Evolutionary conservation across 2,113 vertebrate species (phyloP).

Genomic region (Cyanoliseus patagonus): DNA sequence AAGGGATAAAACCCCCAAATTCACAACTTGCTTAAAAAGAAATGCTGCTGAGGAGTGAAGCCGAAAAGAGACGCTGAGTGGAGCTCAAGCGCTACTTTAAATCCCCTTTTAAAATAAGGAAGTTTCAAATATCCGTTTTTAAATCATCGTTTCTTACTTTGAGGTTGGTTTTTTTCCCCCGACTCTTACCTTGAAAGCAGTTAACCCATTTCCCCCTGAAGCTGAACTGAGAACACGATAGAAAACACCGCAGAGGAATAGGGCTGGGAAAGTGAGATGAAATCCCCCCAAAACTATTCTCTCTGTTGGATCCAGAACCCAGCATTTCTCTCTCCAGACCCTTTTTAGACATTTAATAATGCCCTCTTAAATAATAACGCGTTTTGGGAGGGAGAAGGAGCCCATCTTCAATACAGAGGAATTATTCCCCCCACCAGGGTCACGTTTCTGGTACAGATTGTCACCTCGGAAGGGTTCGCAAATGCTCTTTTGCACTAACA

Average conservation of each 20-base stretch:
- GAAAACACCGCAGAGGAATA: not conserved
- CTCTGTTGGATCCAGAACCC: not conserved
- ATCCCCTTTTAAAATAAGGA: constrained; percentile 35
- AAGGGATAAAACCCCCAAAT: not conserved
- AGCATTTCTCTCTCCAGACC: not conserved
- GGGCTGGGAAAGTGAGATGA: not conserved
- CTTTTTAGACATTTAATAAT: not conserved
- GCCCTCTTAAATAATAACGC: not conserved
- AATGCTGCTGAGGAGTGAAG: constrained; percentile 28
- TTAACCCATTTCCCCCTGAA: constrained; percentile 45
- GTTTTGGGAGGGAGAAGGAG: not conserved
- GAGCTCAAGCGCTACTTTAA: constrained; percentile 61
- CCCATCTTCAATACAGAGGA: not conserved
- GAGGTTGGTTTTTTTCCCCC: not conserved
- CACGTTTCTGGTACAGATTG: not conserved
- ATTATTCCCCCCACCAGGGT: not conserved
- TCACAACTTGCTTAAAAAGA: not conserved
- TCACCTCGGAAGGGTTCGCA: not conserved
- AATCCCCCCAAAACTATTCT: not conserved
- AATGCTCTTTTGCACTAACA: not conserved
- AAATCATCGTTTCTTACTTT: constrained; percentile 33
- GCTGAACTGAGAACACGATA: not conserved
- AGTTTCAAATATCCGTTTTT: constrained; percentile 52
- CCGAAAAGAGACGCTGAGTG: constrained; percentile 57
- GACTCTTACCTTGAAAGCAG: not conserved